phyloP scores from a whole-genome alignment of 2,113 vertebrate genomes.

The Notechis scutatus region DNA sequence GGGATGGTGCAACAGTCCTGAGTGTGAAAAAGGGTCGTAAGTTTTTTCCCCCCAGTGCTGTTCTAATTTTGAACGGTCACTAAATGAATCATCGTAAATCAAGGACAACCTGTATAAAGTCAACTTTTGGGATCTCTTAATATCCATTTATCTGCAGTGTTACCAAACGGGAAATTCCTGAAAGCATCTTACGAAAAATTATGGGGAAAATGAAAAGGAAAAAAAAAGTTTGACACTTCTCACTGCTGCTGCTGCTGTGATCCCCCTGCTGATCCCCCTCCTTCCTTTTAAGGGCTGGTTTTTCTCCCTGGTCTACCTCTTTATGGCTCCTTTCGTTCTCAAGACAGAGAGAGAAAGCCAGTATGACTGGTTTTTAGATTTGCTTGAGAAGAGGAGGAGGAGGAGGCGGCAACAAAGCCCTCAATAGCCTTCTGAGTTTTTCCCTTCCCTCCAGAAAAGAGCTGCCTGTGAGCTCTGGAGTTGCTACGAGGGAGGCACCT shows the following conservation, averaged over 20 bases:
- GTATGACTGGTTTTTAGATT: not conserved
- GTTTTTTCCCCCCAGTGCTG: not conserved
- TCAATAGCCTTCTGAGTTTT: not conserved
- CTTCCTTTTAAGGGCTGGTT: not conserved
- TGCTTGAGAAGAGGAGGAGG: not conserved
- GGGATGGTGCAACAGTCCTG: not conserved
- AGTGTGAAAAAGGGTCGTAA: too few relatives aligned
- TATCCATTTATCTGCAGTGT: not conserved
- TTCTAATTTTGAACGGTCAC: too few relatives aligned
- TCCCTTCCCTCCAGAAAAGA: not conserved
- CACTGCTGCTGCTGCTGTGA: not conserved
- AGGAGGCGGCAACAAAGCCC: not conserved
- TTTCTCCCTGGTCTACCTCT: not conserved
- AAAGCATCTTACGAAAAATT: not conserved
- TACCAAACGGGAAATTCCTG: not conserved
- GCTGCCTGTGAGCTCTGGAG: not conserved
- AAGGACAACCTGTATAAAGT: not conserved
- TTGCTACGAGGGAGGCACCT: not conserved
- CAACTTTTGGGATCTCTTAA: not conserved
- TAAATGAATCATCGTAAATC: too few relatives aligned
- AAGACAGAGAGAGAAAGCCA: not conserved
- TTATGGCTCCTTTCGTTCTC: not conserved
- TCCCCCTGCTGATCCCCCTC: not conserved
- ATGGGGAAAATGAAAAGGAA: not conserved
- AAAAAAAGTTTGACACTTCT: not conserved